These are phyloP conservation scores for Hylaeus anthracinus DNA, from an alignment of 1,140 invertebrate species.

Conservation along the genomic window DNA sequence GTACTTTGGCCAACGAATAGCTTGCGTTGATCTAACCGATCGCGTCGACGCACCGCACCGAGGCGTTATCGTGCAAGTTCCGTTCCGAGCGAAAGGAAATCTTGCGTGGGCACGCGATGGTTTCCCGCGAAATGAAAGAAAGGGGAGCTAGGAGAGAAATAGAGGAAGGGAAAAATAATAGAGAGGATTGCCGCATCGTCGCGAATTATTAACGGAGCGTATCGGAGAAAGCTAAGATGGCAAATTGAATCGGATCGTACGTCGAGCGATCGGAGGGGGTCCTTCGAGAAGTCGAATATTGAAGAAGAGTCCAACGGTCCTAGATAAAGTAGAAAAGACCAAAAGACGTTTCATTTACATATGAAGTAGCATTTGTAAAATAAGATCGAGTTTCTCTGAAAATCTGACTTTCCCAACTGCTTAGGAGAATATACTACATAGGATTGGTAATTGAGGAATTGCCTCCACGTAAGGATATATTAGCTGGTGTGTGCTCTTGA, in stretches of 20 bases:
- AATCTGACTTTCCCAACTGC: too few relatives aligned
- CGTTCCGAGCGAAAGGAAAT: conserved; percentile 70
- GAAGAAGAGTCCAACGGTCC: neutral
- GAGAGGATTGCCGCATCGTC: conserved; percentile 63
- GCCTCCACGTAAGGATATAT: too few relatives aligned
- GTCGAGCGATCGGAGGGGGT: conserved; percentile 27
- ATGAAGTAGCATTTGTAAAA: too few relatives aligned
- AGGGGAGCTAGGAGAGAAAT: conserved; percentile 55
- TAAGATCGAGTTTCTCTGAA: too few relatives aligned
- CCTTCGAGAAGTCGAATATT: conserved; percentile 42
- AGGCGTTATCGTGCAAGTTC: conserved; percentile 36
- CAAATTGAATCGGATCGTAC: conserved; percentile 62
- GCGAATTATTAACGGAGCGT: conserved; percentile 77
- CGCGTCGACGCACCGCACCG: neutral
- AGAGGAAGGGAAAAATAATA: conserved; percentile 49
- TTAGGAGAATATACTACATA: too few relatives aligned
- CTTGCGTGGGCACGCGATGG: conserved; percentile 61
- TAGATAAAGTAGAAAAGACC: neutral
- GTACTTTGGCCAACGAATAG: too few relatives aligned
- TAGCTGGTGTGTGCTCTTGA: neutral
- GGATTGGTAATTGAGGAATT: too few relatives aligned
- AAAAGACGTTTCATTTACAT: too few relatives aligned
- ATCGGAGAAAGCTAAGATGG: conserved; percentile 76
- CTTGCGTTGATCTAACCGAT: neutral
- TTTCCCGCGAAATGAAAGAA: conserved; percentile 64